Conservation (phyloP, 2,888 invertebrate species). For the Drosophila quasianomalipes region DNA sequence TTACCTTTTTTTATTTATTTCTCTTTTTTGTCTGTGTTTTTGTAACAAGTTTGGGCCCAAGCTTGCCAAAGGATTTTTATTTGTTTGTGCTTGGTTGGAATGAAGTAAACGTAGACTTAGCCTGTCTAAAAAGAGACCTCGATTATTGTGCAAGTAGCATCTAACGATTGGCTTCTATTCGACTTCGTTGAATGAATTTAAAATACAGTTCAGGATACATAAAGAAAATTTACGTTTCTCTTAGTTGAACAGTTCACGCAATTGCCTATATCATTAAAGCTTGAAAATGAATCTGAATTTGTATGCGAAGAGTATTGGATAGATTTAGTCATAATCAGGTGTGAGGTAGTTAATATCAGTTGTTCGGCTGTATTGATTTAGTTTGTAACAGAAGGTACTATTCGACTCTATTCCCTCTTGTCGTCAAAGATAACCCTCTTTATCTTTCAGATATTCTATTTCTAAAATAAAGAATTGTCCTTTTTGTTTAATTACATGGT, state of each 20-base stretch:
- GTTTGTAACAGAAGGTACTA: background rate
- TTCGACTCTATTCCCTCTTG: no score
- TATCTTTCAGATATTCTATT: background rate
- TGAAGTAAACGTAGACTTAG: slow-evolving; percentile 28
- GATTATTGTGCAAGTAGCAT: slow-evolving; percentile 23
- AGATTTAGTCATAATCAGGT: background rate
- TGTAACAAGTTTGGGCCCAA: slow-evolving; percentile 25
- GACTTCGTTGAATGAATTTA: background rate
- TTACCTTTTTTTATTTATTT: slow-evolving; percentile 29
- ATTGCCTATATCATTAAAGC: background rate
- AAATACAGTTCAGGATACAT: background rate
- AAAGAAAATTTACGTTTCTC: no score
- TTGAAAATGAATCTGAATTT: background rate
- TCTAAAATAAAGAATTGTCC: background rate
- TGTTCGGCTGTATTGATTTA: background rate
- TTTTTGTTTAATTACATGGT: background rate
- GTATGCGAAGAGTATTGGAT: background rate
- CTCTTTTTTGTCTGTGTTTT: background rate
- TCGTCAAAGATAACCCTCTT: background rate
- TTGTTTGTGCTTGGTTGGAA: slow-evolving; percentile 38
- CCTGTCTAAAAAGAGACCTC: slow-evolving; percentile 9
- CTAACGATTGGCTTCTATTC: slow-evolving; percentile 10
- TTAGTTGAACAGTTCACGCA: background rate
- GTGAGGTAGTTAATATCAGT: no score
- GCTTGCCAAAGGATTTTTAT: slow-evolving; percentile 39